phyloP scores from a whole-genome alignment of 64 coral and sea anemone species.

The Stichodactyla helianthus region DNA sequence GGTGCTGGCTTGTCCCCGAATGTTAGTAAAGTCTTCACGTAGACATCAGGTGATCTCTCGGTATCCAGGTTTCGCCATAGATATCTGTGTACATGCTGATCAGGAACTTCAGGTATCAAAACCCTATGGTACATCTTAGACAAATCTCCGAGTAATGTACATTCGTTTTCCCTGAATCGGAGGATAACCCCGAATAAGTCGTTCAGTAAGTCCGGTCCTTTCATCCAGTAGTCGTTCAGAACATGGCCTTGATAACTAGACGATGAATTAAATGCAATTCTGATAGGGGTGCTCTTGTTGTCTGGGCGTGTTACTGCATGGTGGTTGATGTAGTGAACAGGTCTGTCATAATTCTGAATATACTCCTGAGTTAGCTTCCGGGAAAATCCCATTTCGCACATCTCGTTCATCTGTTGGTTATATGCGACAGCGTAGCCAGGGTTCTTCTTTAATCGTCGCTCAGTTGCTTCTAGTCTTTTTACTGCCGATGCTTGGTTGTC shows the following conservation, averaged over 20 bases:
- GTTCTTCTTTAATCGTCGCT: conserved; percentile 37
- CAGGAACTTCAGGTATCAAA: conserved; percentile 41
- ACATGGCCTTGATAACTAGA: conserved; percentile 18
- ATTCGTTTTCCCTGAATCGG: conserved; percentile 54
- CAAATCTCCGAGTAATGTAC: conserved; percentile 51
- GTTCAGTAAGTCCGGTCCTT: conserved; percentile 39
- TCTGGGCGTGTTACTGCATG: conserved; percentile 18
- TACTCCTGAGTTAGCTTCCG: conserved; percentile 30
- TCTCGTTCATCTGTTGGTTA: conserved; percentile 50
- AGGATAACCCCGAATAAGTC: conserved; percentile 60
- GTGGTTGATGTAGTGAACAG: conserved; percentile 24
- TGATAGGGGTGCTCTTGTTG: conserved; percentile 14
- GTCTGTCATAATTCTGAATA: conserved; percentile 20
- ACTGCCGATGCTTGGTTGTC: conserved; percentile 35
- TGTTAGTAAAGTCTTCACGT: conserved; percentile 50
- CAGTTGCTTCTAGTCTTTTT: conserved; percentile 49
- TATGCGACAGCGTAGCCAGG: conserved; percentile 35
- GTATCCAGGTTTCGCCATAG: conserved; percentile 55
- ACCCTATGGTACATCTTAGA: conserved; percentile 77
- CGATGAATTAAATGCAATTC: conserved; percentile 22
- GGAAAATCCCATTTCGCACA: conserved; percentile 39
- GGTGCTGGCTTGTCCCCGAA: conserved; percentile 62
- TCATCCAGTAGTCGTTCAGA: conserved; percentile 34
- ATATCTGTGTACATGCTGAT: conserved; percentile 51
- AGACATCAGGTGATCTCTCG: conserved; percentile 37